phyloP scores from a whole-genome alignment of 2,113 vertebrate species.

The Etia nguti region DNA sequence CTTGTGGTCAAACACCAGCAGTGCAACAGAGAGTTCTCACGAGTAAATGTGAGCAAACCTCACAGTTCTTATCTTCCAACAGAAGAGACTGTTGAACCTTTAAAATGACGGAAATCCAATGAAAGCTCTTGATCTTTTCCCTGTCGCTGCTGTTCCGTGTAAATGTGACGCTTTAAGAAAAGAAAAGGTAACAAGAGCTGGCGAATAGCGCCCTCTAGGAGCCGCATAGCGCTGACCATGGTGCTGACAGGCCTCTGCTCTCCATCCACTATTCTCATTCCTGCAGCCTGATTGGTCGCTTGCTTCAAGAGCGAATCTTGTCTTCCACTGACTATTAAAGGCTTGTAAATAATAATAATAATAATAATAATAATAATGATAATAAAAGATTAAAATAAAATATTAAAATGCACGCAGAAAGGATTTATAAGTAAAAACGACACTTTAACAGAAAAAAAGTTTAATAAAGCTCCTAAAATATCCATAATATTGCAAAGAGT shows the following conservation, averaged over 20 bases:
- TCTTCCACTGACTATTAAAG: not conserved
- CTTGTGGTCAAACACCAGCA: not conserved
- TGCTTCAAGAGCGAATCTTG: not conserved
- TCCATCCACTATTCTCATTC: not conserved
- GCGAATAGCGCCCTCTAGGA: slow-evolving; percentile 1
- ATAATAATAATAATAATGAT: not conserved
- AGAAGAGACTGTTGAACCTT: not conserved
- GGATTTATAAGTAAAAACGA: not conserved
- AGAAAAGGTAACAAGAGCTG: too few relatives aligned
- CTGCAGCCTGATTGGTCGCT: not conserved
- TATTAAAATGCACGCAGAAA: not conserved
- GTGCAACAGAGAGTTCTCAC: not conserved
- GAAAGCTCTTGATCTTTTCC: not conserved
- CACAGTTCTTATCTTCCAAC: not conserved
- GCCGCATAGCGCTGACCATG: slow-evolving; percentile 44
- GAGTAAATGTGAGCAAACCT: not conserved
- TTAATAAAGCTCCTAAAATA: not conserved
- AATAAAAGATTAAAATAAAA: not conserved
- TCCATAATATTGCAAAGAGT: not conserved
- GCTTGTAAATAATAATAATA: not conserved
- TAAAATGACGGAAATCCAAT: not conserved
- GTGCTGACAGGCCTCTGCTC: slow-evolving; percentile 3
- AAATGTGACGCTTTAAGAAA: not conserved
- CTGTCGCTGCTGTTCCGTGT: not conserved
- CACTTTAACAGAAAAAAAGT: not conserved